These are phyloP conservation scores for Siniperca chuatsi DNA, from an alignment of 2,113 vertebrate genomes.

Conservation along the genomic window DNA sequence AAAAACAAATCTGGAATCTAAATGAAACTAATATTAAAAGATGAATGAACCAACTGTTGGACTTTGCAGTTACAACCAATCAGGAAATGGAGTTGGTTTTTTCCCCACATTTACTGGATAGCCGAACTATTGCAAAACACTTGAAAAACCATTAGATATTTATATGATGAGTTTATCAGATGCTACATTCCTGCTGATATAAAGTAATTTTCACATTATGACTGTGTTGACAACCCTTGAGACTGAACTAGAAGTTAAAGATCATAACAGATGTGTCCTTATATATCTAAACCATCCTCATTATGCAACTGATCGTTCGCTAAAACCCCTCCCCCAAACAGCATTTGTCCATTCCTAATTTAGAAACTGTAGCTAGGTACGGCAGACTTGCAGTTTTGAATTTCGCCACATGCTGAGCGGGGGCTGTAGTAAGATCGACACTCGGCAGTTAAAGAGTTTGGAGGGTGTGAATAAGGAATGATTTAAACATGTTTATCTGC, in stretches of 20 bases:
- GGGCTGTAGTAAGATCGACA: neutral
- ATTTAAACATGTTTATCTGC: neutral
- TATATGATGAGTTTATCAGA: conserved; percentile 36
- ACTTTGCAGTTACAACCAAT: conserved; percentile 25
- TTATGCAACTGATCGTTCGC: neutral
- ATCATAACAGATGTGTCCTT: conserved; percentile 26
- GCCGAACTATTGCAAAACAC: conserved; percentile 6
- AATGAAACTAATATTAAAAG: conserved; percentile 15
- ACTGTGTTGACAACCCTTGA: conserved; percentile 30
- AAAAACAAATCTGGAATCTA: conserved; percentile 52
- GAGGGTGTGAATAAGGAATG: neutral
- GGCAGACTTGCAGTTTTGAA: neutral
- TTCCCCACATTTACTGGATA: conserved; percentile 12
- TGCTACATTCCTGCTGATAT: conserved; percentile 14
- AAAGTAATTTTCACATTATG: conserved; percentile 27
- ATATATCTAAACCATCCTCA: neutral
- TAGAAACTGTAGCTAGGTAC: neutral
- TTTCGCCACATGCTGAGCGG: neutral
- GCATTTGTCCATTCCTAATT: neutral
- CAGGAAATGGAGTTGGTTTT: conserved; percentile 19
- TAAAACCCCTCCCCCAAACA: neutral
- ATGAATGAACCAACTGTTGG: conserved; percentile 42
- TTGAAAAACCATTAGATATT: conserved; percentile 50
- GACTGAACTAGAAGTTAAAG: conserved; percentile 14
- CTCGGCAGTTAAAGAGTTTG: neutral